These are phyloP conservation scores for Ctenopoma kingsleyae DNA, from an alignment of 2,797 vertebrate species.

Conservation along the genomic window DNA sequence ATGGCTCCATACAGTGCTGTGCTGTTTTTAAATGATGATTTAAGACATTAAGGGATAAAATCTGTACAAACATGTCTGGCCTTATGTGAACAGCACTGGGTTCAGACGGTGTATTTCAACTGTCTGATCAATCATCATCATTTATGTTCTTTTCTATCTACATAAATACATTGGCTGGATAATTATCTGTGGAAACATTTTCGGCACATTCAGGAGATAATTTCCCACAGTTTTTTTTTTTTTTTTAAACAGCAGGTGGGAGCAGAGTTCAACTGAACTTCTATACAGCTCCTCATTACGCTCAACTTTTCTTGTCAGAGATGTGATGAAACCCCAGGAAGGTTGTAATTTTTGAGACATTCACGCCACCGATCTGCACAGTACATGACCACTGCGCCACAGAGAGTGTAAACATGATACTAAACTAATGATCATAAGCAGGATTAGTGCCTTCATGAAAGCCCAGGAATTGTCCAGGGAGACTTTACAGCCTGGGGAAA, in stretches of 20 bases:
- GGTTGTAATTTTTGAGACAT: not conserved
- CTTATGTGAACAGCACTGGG: too few species aligned
- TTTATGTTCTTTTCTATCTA: conserved; percentile 1
- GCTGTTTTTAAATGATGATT: too few species aligned
- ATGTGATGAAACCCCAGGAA: not conserved
- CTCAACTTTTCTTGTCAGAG: not conserved
- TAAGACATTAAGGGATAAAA: too few species aligned
- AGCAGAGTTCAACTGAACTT: conserved; percentile 64
- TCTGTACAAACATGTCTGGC: too few species aligned
- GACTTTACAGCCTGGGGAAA: conserved; percentile 22
- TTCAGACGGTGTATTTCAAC: not conserved
- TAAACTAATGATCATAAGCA: conserved; percentile 28
- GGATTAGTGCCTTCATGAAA: conserved; percentile 26
- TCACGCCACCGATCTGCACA: not conserved
- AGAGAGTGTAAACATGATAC: conserved; percentile 4
- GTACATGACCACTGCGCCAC: not conserved
- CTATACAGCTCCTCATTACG: not conserved
- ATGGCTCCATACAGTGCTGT: too few species aligned
- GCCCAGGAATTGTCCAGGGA: conserved; percentile 9
- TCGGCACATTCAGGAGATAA: conserved; percentile 1
- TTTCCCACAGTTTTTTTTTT: conserved; percentile 42
- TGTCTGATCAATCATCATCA: conserved; percentile 10
- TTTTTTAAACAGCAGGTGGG: conserved; percentile 70
- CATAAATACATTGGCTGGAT: conserved; percentile 21
- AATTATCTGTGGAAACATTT: not conserved